Conservation (phyloP, 35 echinoderm and acorn worm genomes). For the Diadema setosum region DNA sequence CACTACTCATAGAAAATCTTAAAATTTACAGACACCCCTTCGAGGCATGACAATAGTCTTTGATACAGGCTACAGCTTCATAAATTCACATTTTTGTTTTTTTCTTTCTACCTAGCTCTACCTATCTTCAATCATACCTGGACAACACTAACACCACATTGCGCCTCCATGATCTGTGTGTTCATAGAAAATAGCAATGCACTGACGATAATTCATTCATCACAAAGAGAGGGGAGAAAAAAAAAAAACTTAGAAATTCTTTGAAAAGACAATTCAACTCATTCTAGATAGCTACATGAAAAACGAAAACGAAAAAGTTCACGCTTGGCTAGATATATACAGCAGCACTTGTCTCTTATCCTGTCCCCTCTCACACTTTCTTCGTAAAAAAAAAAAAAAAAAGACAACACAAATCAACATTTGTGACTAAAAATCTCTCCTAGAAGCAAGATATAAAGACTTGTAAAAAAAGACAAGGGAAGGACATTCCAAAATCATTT, state of each 20-base stretch:
- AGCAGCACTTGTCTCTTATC: constrained; percentile 15
- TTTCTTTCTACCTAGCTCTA: neutral
- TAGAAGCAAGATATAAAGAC: neutral
- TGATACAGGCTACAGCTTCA: neutral
- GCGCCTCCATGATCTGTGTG: neutral
- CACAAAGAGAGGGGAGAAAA: neutral
- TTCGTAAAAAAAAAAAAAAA: no score
- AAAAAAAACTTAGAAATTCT: no score
- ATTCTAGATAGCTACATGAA: neutral
- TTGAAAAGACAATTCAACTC: neutral
- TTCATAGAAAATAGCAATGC: neutral
- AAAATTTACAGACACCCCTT: constrained; percentile 5
- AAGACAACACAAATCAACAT: no score
- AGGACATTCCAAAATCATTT: neutral
- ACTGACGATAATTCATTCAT: no score
- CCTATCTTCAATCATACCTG: no score
- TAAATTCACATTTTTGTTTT: neutral
- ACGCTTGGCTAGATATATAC: neutral
- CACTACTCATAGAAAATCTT: neutral
- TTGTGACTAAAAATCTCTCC: no score
- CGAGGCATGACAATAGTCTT: neutral
- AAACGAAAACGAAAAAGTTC: neutral
- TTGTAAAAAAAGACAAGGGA: neutral
- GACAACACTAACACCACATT: neutral
- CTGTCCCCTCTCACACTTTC: no score